Base-by-base conservation (phyloP, 2,797 vertebrate genomes). In the Microhierax caerulescens region DNA sequence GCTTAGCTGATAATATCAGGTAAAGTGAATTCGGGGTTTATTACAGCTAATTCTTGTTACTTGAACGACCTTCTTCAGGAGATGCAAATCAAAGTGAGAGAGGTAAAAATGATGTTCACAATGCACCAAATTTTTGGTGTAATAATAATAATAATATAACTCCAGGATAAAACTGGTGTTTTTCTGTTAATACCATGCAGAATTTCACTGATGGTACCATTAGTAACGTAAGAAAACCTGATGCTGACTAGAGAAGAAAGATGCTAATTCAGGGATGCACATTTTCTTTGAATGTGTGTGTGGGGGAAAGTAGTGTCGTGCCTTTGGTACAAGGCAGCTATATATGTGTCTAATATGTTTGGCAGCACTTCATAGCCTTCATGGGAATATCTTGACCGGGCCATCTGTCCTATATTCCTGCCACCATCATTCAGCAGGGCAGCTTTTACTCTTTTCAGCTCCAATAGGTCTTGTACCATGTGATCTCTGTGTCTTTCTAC, bases 1-100 rank as follows among this genome's bases (percentile, higher is more conserved):
- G 51, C 70, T 88, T 85, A 75, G 64, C 61, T 78, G 88, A 95
- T 97, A 95, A 76, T 94, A 91, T 89, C 88, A 79, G 34, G 67
- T 59, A 81, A 95, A 95, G 82, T 77, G 65, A 90, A 93, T 94
- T 93, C 88, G 50, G 30, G 13, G 10, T 73, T 83, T 88, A 91
- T 85, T 57, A 63, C 19, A 93, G 75, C 61, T 91, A 81, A 93
- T 93, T 91, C 68, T 68, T 91, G 50, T 73, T 94, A 73, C 64
- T 59, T 3, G 15, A 92, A 43, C 13, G 60, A 51, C n/a, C 63
- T 72, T 76, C 65, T 75, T 87, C 65, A 83, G 85, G 59, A 67
- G 57, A 84, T 81, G 76, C 25, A 91, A 93, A 93, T 80, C 54
- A 85, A 85, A 81, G 84, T 30, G 16, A 88, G 63, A 88, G 63